A percentile compares a stretch with the other conserved stretches of the same genome.
phyloP scores from a whole-genome alignment of 2,888 invertebrate species.

The Eumerus sabulonum region DNA sequence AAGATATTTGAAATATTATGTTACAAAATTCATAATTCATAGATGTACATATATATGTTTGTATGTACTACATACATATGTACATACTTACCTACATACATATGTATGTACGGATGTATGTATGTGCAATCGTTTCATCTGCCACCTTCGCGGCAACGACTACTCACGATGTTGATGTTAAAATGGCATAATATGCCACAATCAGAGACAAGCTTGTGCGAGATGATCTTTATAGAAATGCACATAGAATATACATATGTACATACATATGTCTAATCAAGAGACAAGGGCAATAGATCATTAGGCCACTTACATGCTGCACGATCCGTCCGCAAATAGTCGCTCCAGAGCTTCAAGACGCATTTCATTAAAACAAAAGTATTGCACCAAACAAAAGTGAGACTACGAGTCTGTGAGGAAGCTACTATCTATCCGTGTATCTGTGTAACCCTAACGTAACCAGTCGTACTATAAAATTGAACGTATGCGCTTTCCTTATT shows the following conservation, averaged over 20 bases:
- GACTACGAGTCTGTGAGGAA: slow-evolving; percentile 48
- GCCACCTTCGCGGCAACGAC: slow-evolving; percentile 7
- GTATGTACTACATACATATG: too few relatives aligned
- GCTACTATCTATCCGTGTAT: slow-evolving; percentile 25
- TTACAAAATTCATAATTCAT: slow-evolving; percentile 40
- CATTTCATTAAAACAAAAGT: slow-evolving; percentile 51
- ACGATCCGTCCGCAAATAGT: slow-evolving; percentile 53
- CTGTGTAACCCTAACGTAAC: neutral
- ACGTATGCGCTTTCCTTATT: slow-evolving; percentile 13
- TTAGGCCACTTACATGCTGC: slow-evolving; percentile 67
- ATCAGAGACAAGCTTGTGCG: slow-evolving; percentile 10
- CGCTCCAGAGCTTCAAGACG: slow-evolving; percentile 58
- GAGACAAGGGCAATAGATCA: slow-evolving; percentile 68
- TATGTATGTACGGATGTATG: too few relatives aligned
- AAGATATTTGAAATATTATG: slow-evolving; percentile 14
- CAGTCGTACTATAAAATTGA: slow-evolving; percentile 14
- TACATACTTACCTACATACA: too few relatives aligned
- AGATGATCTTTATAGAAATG: too few relatives aligned
- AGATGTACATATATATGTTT: slow-evolving; percentile 24
- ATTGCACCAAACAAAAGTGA: slow-evolving; percentile 31
- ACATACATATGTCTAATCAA: slow-evolving; percentile 48
- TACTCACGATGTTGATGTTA: slow-evolving; percentile 21
- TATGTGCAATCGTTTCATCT: slow-evolving; percentile 6
- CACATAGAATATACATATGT: slow-evolving; percentile 12
- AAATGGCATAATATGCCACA: slow-evolving; percentile 28